These are phyloP conservation scores for Anhinga rufa DNA, from an alignment of 2,113 vertebrate species.

Conservation along the genomic window DNA sequence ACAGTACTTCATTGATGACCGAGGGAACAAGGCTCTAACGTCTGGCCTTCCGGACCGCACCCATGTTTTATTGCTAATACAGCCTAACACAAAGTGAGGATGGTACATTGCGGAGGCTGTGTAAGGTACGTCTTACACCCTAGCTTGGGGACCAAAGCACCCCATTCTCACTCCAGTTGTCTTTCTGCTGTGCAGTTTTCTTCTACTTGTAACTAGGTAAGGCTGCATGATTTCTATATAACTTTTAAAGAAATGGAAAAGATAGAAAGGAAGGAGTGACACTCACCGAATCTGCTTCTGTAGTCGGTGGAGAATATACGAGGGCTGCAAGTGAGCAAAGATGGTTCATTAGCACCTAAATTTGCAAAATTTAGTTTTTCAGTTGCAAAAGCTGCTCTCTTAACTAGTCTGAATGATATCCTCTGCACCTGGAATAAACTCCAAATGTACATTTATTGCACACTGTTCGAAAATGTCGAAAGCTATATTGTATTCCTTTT, in stretches of 20 bases:
- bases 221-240: not conserved
- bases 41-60: not conserved
- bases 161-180: not conserved
- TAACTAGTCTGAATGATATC: not conserved
- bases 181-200: not conserved
- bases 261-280: not conserved
- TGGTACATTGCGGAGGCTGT: not conserved
- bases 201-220: not conserved
- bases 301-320: not conserved
- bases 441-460: not conserved
- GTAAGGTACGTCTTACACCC: not conserved
- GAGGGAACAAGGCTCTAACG: not conserved
- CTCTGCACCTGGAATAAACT: not conserved
- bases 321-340: conserved; percentile 27
- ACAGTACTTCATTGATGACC: not conserved
- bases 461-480: not conserved
- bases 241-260: not conserved
- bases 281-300: conserved; percentile 55
- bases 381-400: not conserved
- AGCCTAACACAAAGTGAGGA: not conserved
- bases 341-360: not conserved
- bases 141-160: not conserved
- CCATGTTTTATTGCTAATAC: not conserved
- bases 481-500: not conserved
- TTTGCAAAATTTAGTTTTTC: too few species aligned